phyloP scores from a whole-genome alignment of 2,113 vertebrate species.

The Delphinus delphis region DNA sequence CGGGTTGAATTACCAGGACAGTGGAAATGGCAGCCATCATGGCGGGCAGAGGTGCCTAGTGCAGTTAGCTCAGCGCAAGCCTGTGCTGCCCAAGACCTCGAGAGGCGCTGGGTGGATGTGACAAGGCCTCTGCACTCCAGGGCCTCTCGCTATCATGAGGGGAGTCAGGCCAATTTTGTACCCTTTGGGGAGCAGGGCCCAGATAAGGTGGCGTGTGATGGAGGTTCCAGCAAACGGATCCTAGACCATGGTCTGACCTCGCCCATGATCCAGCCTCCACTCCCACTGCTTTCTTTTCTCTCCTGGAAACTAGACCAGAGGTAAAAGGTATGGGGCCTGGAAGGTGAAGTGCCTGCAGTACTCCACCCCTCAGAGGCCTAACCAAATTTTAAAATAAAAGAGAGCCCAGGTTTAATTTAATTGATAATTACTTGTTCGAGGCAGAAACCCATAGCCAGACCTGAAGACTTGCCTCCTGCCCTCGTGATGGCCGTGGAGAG shows the following conservation, averaged over 20 bases:
- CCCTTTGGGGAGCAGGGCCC: not conserved
- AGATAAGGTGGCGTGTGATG: not conserved
- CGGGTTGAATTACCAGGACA: not conserved
- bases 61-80: fast-evolving
- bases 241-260: not conserved
- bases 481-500: not conserved
- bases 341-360: not conserved
- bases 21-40: not conserved
- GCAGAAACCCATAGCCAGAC: not conserved
- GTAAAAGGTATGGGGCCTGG: not conserved
- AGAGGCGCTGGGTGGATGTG: not conserved
- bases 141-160: not conserved
- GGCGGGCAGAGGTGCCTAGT: not conserved
- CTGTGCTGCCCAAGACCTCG: not conserved
- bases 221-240: not conserved
- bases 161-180: not conserved
- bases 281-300: not conserved
- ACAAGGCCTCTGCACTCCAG: fast-evolving
- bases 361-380: not conserved
- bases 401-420: not conserved
- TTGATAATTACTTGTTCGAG: not conserved
- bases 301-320: not conserved
- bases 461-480: not conserved
- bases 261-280: not conserved
- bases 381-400: not conserved